Percentiles rank a stretch among this genome's conserved stretches.
phyloP scores from a whole-genome alignment of 2,797 vertebrate genomes.

The Paramormyrops hopkinsi region DNA sequence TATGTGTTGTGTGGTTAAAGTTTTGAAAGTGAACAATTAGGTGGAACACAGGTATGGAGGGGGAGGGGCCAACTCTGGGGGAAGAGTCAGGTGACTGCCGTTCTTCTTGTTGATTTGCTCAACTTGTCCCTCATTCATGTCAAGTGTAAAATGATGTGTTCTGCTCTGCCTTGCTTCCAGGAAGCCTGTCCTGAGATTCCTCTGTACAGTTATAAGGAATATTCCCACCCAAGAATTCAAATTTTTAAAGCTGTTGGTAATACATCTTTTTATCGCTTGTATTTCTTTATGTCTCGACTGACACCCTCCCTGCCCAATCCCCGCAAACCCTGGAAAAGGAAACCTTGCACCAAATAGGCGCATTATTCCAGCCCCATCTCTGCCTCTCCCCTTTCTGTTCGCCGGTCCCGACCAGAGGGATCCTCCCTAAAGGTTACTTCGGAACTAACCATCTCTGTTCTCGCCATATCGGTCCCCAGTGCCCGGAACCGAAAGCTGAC shows the following conservation, averaged over 20 bases:
- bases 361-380: neutral
- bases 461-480: neutral
- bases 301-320: neutral
- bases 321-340: neutral
- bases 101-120: neutral
- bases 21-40: neutral
- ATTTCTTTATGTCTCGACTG: neutral
- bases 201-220: neutral
- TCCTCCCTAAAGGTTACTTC: neutral
- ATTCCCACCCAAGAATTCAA: neutral
- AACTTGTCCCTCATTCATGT: neutral
- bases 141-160: neutral
- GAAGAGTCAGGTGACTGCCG: neutral
- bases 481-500: neutral
- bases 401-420: neutral
- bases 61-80: neutral
- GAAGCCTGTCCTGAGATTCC: neutral
- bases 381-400: neutral
- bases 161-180: neutral
- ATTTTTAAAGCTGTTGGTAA: neutral
- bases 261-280: neutral
- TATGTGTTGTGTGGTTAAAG: neutral
- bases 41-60: neutral
- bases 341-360: neutral
- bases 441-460: neutral